phyloP scores from a whole-genome alignment of 2,888 invertebrate species.

The Bruchidius siliquastri region DNA sequence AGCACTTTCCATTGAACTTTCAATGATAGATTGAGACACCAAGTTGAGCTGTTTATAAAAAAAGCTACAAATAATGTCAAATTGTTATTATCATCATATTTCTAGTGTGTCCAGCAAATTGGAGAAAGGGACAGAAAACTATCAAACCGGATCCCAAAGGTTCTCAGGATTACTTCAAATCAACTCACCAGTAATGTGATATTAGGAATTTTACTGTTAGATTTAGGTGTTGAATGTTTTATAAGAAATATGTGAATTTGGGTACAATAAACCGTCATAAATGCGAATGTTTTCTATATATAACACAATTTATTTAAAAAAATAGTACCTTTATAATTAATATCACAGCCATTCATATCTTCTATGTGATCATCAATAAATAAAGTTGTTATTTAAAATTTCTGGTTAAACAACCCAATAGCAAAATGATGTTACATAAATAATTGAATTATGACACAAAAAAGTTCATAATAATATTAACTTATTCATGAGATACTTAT shows the following conservation, averaged over 20 bases:
- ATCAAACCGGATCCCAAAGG: constrained; percentile 86
- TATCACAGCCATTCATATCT: background rate
- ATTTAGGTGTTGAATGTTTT: background rate
- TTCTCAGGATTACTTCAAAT: constrained; percentile 81
- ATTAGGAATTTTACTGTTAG: background rate
- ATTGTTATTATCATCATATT: constrained; percentile 22
- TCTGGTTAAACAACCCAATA: too few species aligned
- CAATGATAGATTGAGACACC: too few species aligned
- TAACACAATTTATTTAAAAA: background rate
- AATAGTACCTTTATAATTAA: background rate
- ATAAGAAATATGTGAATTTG: background rate
- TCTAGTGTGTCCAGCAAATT: constrained; percentile 91
- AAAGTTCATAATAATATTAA: background rate
- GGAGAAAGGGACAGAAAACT: constrained; percentile 77
- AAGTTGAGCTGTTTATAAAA: too few species aligned
- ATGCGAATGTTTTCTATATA: background rate
- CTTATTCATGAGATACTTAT: background rate
- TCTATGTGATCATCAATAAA: background rate
- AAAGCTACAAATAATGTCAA: too few species aligned
- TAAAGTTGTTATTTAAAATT: too few species aligned
- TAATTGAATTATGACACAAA: background rate
- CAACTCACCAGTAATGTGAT: constrained; percentile 13
- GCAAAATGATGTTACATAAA: too few species aligned
- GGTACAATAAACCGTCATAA: background rate
- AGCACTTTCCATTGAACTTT: too few species aligned